Evolutionary conservation across 2,888 invertebrate species (phyloP), one percentile per base, ranked within the genome.

Genomic region (Ophion obscuratus): DNA sequence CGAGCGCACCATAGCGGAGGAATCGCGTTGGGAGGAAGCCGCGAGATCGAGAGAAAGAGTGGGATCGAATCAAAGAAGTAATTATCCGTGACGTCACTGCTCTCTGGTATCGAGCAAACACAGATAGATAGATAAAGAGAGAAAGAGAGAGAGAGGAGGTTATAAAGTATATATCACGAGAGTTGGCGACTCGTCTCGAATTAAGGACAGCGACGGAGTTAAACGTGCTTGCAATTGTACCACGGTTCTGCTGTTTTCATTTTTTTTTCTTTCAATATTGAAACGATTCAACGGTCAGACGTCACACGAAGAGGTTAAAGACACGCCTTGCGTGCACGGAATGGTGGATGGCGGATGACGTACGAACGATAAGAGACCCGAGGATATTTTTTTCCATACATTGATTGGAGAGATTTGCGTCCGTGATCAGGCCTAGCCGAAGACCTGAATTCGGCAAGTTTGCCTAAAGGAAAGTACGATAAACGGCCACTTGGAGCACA

Each of bases 51-150:
- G 36, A 67, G 44, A 66, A 71, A 81, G 84, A 89, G 85, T 84
- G 89, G 87, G 84, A 88, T 89, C 82, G 90, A 90, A 90, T 91
- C 88, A 90, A 91, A 91, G 89, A 90, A 91, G 90, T 91, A 92
- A 93, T 93, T 92, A 93, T 92, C 90, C 90, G 90, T 92, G 93
- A 92, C 93, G 92, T 92, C 92, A 92, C 85, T 88, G 77, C 81
- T 88, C 87, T 89, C 89, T 91, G 89, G 90, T 91, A 92, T 90
- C 90, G 89, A 90, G 89, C 62, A 62, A 68, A 24, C 24, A 40
- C n/a, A 47, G 14, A 3, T 10, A 47, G n/a, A 27, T 27, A 80
- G 10, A 27, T 73, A 64, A 66, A 24, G 11, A 17, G 71, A 76
- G 47, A 44, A 17, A 70, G 67, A 66, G 47, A 20, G 61, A 73